Evolutionary conservation across 2,113 vertebrate genomes (phyloP).

Genomic region (Podarcis muralis): DNA sequence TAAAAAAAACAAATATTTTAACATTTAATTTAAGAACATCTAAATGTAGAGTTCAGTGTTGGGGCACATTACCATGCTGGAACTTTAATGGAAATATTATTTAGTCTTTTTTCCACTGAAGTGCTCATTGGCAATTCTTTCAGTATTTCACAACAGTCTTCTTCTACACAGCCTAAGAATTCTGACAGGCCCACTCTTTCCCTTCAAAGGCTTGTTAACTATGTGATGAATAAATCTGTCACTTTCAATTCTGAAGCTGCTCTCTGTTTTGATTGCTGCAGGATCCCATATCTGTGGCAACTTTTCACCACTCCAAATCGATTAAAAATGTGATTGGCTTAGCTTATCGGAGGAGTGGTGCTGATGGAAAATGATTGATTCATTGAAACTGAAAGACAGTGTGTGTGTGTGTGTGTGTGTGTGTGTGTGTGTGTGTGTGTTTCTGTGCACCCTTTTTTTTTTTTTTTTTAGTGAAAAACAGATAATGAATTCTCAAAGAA

Average conservation of each 20-base stretch:
- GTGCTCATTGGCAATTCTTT: slow-evolving; percentile 69
- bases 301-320: slow-evolving; percentile 79
- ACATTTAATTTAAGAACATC: neutral
- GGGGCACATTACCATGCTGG: slow-evolving; percentile 61
- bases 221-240: slow-evolving; percentile 84
- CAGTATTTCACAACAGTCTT: slow-evolving; percentile 71
- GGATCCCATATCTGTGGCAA: slow-evolving; percentile 80
- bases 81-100: slow-evolving; percentile 72
- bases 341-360: slow-evolving; percentile 74
- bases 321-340: slow-evolving; percentile 79
- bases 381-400: slow-evolving; percentile 71
- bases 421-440: slow-evolving; percentile 49
- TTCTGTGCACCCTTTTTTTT: slow-evolving; percentile 43
- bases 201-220: slow-evolving; percentile 83
- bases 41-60: slow-evolving; percentile 62
- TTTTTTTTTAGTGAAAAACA: slow-evolving; percentile 48
- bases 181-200: slow-evolving; percentile 70
- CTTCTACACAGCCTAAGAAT: slow-evolving; percentile 78
- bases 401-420: slow-evolving; percentile 48
- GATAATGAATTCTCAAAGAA: slow-evolving; percentile 48
- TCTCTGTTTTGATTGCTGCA: slow-evolving; percentile 78
- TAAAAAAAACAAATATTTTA: neutral
- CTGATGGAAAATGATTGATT: slow-evolving; percentile 71
- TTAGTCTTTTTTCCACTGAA: slow-evolving; percentile 62
- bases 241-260: slow-evolving; percentile 81